A percentile compares a stretch with the other conserved stretches of the same genome.
Evolutionary conservation across 2,888 invertebrate genomes (phyloP).

Genomic region (Lepidocyrtoides sp.): DNA sequence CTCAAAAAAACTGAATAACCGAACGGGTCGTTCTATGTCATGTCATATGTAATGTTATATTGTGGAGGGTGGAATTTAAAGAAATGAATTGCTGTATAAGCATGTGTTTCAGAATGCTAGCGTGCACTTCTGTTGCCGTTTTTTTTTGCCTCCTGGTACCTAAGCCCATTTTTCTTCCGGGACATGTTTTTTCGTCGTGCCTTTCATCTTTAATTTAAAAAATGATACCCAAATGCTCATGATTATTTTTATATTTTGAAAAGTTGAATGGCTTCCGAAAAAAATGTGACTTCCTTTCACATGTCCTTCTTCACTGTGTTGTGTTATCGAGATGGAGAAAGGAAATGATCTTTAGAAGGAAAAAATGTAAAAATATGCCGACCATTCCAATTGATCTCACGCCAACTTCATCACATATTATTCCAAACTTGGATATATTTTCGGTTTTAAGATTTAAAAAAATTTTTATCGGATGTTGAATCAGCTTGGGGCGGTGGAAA

Average conservation of each 20-base stretch:
- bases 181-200: slow-evolving; percentile 29
- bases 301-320: background rate
- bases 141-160: slow-evolving; percentile 19
- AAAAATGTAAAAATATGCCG: background rate
- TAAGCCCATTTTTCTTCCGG: slow-evolving; percentile 49
- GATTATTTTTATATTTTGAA: slow-evolving; percentile 1
- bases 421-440: background rate
- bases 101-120: background rate
- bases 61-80: slow-evolving; percentile 27
- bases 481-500: slow-evolving; percentile 59
- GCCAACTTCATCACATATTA: background rate
- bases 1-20: slow-evolving; percentile 18
- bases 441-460: background rate
- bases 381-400: slow-evolving; percentile 25
- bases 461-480: slow-evolving; percentile 40
- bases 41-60: background rate
- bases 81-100: background rate
- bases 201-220: slow-evolving; percentile 45
- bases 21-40: background rate
- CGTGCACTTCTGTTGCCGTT: background rate
- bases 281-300: slow-evolving; percentile 47
- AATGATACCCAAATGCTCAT: slow-evolving; percentile 8
- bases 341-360: slow-evolving; percentile 32
- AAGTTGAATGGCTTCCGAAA: background rate
- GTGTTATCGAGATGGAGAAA: background rate